Percentiles rank a stretch among this genome's conserved stretches.
Conservation (phyloP, 2,888 invertebrate genomes). For the Sinotaia quadrata region DNA sequence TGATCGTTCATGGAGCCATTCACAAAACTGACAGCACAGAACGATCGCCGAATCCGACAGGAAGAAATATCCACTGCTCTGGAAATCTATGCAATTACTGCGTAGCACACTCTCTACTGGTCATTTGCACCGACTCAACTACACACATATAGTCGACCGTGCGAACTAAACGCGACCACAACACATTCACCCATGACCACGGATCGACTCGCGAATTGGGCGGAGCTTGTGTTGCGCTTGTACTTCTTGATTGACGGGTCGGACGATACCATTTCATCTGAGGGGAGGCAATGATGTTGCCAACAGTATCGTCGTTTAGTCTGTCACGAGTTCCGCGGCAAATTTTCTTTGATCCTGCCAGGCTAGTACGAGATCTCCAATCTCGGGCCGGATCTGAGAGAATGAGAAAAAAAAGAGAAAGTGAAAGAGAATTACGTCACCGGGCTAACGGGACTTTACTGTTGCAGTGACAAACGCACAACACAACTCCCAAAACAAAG, state of each 20-base stretch:
- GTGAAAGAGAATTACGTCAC: too few species aligned
- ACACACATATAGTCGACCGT: not conserved
- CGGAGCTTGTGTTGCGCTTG: constrained; percentile 25
- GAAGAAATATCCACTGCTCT: too few species aligned
- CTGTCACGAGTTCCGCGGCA: constrained; percentile 12
- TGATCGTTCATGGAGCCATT: too few species aligned
- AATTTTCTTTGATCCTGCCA: constrained; percentile 22
- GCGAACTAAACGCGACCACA: constrained; percentile 5
- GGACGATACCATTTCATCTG: constrained; percentile 23
- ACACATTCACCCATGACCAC: constrained; percentile 18
- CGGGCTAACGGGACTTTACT: too few species aligned
- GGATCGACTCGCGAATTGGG: constrained; percentile 10
- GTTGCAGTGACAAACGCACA: too few species aligned
- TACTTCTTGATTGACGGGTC: constrained; percentile 29
- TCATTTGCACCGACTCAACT: not conserved
- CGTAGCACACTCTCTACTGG: not conserved
- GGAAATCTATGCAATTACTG: not conserved
- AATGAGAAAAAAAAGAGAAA: too few species aligned
- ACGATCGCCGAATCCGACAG: too few species aligned
- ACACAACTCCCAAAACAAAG: too few species aligned
- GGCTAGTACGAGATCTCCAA: too few species aligned
- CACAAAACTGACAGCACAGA: too few species aligned
- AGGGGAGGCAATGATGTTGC: constrained; percentile 25
- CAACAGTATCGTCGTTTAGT: too few species aligned
- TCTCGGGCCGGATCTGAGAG: too few species aligned